Evolutionary conservation across 2,113 vertebrate species (phyloP).

Genomic region (Oreochromis spilurus): DNA sequence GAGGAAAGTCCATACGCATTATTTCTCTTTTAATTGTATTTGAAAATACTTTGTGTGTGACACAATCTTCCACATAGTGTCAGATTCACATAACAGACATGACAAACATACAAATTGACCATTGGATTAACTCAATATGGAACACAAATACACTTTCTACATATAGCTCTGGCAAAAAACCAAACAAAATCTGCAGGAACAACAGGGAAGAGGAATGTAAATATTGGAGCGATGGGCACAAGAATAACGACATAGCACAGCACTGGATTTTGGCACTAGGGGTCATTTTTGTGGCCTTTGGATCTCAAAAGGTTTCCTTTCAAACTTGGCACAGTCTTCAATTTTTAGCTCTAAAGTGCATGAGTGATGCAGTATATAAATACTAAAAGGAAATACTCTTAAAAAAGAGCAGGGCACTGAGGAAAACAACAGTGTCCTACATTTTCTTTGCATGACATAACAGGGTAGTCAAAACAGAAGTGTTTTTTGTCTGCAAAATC

Average conservation of each 20-base stretch:
- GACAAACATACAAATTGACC: neutral
- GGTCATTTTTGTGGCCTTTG: neutral
- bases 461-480: neutral
- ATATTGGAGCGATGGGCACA: neutral
- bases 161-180: neutral
- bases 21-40: neutral
- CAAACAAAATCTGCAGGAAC: neutral
- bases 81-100: neutral
- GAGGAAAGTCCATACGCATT: neutral
- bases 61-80: neutral
- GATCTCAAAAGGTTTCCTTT: slow-evolving; percentile 31
- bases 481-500: neutral
- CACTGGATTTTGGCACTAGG: neutral
- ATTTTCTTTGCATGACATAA: neutral
- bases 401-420: neutral
- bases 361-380: neutral
- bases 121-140: neutral
- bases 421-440: neutral
- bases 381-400: neutral
- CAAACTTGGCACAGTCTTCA: neutral
- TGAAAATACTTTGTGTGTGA: neutral
- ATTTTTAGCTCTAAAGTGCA: neutral
- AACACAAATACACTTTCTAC: neutral
- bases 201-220: neutral
- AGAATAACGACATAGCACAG: neutral